Conservation (phyloP, 2,797 vertebrate genomes). For the Sebastes iracundus region DNA sequence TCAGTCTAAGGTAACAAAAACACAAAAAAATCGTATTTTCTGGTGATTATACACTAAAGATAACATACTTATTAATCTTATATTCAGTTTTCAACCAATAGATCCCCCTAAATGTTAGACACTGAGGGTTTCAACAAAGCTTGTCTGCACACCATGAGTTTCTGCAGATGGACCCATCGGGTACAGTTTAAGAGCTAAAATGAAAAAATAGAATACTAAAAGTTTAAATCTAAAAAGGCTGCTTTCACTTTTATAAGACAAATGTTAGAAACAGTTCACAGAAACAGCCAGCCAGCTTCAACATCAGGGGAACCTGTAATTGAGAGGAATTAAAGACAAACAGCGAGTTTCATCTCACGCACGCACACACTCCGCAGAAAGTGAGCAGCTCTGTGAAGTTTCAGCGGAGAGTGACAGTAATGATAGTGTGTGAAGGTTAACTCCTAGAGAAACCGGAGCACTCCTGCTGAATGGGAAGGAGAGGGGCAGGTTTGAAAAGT, state of each 20-base stretch:
- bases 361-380: slow-evolving; percentile 39
- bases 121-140: slow-evolving; percentile 2
- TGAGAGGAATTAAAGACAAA: slow-evolving; percentile 73
- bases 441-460: slow-evolving; percentile 77
- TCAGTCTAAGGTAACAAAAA: too few relatives aligned
- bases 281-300: slow-evolving; percentile 40
- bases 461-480: slow-evolving; percentile 74
- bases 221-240: slow-evolving; percentile 8
- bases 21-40: accelerated
- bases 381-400: slow-evolving; percentile 74
- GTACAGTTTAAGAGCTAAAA: not conserved
- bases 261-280: slow-evolving; percentile 29
- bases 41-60: too few relatives aligned
- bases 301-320: slow-evolving; percentile 63
- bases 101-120: not conserved
- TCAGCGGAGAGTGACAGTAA: slow-evolving; percentile 79
- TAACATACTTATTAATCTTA: too few relatives aligned
- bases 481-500: slow-evolving; percentile 81
- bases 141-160: not conserved
- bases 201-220: not conserved
- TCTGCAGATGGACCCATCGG: not conserved
- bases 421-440: slow-evolving; percentile 82
- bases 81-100: too few relatives aligned
- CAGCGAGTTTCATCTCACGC: slow-evolving; percentile 39
- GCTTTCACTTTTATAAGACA: slow-evolving; percentile 39